Evolutionary conservation across 2,113 vertebrate genomes (phyloP).

Genomic region (Ascaphus truei): DNA sequence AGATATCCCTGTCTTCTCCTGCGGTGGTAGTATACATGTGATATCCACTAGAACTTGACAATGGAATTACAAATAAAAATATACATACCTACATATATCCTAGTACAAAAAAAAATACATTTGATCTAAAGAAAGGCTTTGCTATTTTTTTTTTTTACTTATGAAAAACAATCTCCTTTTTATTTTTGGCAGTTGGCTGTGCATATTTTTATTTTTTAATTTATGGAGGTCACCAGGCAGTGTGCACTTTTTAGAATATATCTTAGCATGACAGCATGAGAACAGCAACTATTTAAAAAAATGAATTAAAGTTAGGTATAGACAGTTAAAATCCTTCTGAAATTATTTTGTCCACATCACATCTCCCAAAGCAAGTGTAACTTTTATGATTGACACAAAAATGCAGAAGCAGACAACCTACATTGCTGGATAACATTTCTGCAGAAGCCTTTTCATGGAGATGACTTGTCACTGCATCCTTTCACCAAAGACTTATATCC

Average conservation of each 20-base stretch:
- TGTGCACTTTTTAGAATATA: not conserved
- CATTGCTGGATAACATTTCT: conserved; percentile 37
- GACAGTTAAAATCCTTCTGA: conserved; percentile 27
- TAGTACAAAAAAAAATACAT: too few species aligned
- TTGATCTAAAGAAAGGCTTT: too few species aligned
- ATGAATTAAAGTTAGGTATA: conserved; percentile 25
- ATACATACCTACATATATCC: too few species aligned
- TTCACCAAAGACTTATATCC: conserved; percentile 38
- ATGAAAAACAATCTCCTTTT: too few species aligned
- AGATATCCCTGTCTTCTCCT: too few species aligned
- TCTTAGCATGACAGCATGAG: not conserved
- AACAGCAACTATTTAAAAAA: conserved; percentile 7
- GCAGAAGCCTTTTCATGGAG: conserved; percentile 33
- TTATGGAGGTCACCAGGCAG: not conserved
- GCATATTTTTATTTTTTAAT: not conserved
- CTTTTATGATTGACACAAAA: conserved; percentile 37
- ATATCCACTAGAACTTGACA: too few species aligned
- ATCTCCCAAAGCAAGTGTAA: conserved; percentile 34
- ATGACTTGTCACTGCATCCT: conserved; percentile 36
- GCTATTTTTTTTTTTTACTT: too few species aligned
- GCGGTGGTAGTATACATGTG: too few species aligned
- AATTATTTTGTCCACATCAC: conserved; percentile 34
- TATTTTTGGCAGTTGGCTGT: not conserved
- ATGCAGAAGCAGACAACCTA: conserved; percentile 31
- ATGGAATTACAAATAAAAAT: too few species aligned